Evolutionary conservation across 2,797 vertebrate species (phyloP).

Genomic region (Aphelocoma californica): DNA sequence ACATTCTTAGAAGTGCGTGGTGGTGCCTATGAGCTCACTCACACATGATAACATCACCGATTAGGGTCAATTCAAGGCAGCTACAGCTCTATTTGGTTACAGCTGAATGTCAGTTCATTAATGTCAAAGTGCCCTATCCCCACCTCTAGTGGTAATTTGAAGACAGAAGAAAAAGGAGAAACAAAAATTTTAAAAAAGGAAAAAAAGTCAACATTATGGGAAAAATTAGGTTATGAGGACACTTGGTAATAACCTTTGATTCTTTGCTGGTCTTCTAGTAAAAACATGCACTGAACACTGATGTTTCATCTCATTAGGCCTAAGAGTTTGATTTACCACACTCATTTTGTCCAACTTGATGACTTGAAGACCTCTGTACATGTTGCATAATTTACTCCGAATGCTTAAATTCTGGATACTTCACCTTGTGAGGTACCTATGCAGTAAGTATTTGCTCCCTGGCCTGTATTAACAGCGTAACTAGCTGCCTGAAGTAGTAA

Average conservation of each 20-base stretch:
- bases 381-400: not conserved
- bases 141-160: not conserved
- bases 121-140: not conserved
- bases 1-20: constrained; percentile 40
- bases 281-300: not conserved
- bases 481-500: not conserved
- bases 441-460: not conserved
- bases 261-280: not conserved
- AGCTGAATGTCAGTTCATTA: not conserved
- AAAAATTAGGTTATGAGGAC: not conserved
- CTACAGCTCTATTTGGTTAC: not conserved
- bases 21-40: constrained; percentile 50
- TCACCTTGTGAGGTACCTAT: not conserved
- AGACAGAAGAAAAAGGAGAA: not conserved
- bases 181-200: no score
- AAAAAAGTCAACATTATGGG: not conserved
- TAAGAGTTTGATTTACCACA: not conserved
- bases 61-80: not conserved
- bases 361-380: not conserved
- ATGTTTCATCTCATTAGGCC: not conserved
- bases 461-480: not conserved
- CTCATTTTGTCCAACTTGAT: not conserved
- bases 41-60: not conserved
- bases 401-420: not conserved
- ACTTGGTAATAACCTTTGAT: not conserved